Base-by-base conservation (phyloP, 1,140 invertebrate genomes). In the Hesperophylax magnus region DNA sequence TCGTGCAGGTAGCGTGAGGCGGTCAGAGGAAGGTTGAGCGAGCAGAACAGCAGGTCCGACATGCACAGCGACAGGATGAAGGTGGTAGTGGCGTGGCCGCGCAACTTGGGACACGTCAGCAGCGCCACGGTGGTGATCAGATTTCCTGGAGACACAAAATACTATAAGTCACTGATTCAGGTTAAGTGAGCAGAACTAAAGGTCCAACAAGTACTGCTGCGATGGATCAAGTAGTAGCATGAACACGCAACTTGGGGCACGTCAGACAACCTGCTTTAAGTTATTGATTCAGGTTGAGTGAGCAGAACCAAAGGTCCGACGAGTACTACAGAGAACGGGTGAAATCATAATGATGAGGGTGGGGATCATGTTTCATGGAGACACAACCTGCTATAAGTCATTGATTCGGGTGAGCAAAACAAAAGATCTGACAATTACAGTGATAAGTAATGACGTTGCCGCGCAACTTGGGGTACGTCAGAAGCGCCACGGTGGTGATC, bases 201-300 rank as follows among this genome's bases (percentile, higher is more conserved):
- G 91, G 89, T 97, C 96, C 5, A 96, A 96, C 83, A 95, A 91
- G 85, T 95, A 95, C 20, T 97, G 90, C 27, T 95, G 96, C 84
- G 58, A 97, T 95, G 87, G 97, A 97, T 82, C 95, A 94, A 0
- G 96, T 97, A 1, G 96, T 97, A 56, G 96, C 95, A 86, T 97
- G 95, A 8, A 91, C 91, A n/a, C 95, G 91, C 67, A 97, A 90
- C 89, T 95, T 96, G 17, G 93, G 92, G 85, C 94, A 95, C 86
- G 92, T 92, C 15, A 94, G 88, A n/a, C 60, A 39, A 8, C 34
- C 6, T 6, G 6, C 27, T 3, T 31, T 53, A 22, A 47, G 17
- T 52, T 0, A 74, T 8, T 3, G 8, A 18, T 1, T 67, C 63
- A 3, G 14, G 39, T 47, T 47, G 39, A 47, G 9, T 47, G 39